Evolutionary conservation across 1,140 invertebrate species (phyloP).

Genomic region (Trichonephila clavipes): DNA sequence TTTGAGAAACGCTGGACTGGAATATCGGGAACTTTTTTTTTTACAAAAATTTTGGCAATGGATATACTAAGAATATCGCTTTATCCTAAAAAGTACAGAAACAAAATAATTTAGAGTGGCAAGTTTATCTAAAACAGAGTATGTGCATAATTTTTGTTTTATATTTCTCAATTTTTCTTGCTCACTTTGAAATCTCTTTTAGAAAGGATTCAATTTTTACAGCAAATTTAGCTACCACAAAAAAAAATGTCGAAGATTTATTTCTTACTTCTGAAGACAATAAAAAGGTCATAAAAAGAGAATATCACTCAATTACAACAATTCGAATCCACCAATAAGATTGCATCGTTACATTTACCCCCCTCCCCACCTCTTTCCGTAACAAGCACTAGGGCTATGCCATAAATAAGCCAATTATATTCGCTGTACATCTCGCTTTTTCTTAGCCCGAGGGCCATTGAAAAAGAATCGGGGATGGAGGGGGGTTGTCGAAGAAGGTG

Average conservation of each 20-base stretch:
- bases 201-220: neutral
- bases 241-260: neutral
- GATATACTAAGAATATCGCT: too few species aligned
- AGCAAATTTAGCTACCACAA: neutral
- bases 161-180: too few species aligned
- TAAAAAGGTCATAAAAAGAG: neutral
- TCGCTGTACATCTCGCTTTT: constrained; percentile 32
- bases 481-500: neutral
- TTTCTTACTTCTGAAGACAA: neutral
- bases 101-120: too few species aligned
- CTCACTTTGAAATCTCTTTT: too few species aligned
- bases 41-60: too few species aligned
- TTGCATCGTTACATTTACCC: neutral
- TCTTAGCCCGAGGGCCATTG: constrained; percentile 19
- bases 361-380: neutral
- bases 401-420: constrained; percentile 70
- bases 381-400: neutral
- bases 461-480: neutral
- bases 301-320: constrained; percentile 43
- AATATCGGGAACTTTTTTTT: too few species aligned
- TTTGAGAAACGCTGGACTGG: too few species aligned
- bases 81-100: too few species aligned
- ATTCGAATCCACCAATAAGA: constrained; percentile 9
- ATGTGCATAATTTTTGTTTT: too few species aligned
- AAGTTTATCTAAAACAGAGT: too few species aligned